Percentiles rank a stretch among this genome's conserved stretches.
phyloP scores from a whole-genome alignment of 2,888 invertebrate genomes.

The Gastracanthus pulcherrimus region DNA sequence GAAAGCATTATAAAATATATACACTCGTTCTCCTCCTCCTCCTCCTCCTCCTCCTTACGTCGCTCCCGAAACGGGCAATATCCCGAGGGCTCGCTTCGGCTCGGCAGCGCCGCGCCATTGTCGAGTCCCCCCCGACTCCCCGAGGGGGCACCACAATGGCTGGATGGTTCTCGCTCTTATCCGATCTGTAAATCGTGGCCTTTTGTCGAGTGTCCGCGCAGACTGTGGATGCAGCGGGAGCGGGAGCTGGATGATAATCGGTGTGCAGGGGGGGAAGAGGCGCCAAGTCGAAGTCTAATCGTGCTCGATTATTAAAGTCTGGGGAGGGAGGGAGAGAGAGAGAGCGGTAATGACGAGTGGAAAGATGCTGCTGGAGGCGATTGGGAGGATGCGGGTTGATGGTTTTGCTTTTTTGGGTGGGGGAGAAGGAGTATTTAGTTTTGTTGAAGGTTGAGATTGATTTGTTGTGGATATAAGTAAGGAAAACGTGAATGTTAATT shows the following conservation, averaged over 20 bases:
- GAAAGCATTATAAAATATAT: slow-evolving; percentile 24
- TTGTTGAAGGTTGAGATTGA: not conserved
- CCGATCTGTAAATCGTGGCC: slow-evolving; percentile 53
- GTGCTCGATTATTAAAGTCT: slow-evolving; percentile 41
- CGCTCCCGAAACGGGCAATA: not conserved
- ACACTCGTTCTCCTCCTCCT: not conserved
- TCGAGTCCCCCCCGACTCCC: not conserved
- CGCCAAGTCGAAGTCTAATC: slow-evolving; percentile 35
- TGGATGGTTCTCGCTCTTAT: slow-evolving; percentile 40
- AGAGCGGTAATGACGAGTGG: not conserved
- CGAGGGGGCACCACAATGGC: not conserved
- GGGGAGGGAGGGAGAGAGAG: not conserved
- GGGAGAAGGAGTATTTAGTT: not conserved
- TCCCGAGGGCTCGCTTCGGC: slow-evolving; percentile 6
- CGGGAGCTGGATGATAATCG: slow-evolving; percentile 18
- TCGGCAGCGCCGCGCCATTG: not conserved
- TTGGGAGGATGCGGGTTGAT: too few species aligned
- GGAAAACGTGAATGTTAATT: too few species aligned
- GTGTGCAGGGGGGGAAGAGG: too few species aligned
- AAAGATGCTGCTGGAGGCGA: not conserved
- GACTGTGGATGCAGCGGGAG: not conserved
- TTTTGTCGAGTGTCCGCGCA: slow-evolving; percentile 29
- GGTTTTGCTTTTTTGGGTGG: not conserved
- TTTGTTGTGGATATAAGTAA: too few species aligned
- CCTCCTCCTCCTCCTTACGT: not conserved